Evolutionary conservation across 1,140 invertebrate genomes (phyloP), one percentile per base, ranked within the genome.

Genomic region (Centruroides sculpturatus): DNA sequence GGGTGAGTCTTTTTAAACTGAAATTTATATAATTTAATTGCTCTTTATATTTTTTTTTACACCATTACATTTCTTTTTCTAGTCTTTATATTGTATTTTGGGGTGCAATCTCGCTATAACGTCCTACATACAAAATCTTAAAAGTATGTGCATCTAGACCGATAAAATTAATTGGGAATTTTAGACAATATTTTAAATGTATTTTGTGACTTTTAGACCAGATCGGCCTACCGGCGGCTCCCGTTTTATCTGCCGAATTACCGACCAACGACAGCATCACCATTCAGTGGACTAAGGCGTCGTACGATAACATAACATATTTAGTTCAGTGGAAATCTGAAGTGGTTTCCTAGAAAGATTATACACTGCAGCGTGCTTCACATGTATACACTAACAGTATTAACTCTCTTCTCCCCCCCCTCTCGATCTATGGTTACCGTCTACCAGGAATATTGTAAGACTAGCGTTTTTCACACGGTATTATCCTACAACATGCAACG

Each of bases 51-150:
- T 57, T 47, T 59, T 35, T 35, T 36, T 23, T 47, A 23, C 47
- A 35, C 8, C 46, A 46, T 56, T n/a, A 41, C 41, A 11, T 8
- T 47, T 63, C 47, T 56, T 46, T 35, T 79, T 81, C 8, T 80
- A 85, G 68, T 81, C 84, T 71, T 71, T 87, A 4, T 86, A 85
- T 68, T 88, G 86, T 70, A 81, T 85, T n/a, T 80, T 84, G 72
- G 87, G 85, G 59, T 85, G 89, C 73, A 83, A 86, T 73, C 81
- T 85, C 71, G 85, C 86, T 53, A 71, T 87, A 56, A 84, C 82
- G 66, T 74, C 79, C 61, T 86, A 89, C 72, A 82, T 83, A 70
- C 80, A 85, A 71, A 80, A 80, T 71, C 73, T 86, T 58, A 81
- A 82, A 81, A 79, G 84, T 85, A 76, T 64, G 56, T 55, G 10